Evolutionary conservation across 1,140 invertebrate genomes (phyloP).

Genomic region (Drosophila pallidifrons): DNA sequence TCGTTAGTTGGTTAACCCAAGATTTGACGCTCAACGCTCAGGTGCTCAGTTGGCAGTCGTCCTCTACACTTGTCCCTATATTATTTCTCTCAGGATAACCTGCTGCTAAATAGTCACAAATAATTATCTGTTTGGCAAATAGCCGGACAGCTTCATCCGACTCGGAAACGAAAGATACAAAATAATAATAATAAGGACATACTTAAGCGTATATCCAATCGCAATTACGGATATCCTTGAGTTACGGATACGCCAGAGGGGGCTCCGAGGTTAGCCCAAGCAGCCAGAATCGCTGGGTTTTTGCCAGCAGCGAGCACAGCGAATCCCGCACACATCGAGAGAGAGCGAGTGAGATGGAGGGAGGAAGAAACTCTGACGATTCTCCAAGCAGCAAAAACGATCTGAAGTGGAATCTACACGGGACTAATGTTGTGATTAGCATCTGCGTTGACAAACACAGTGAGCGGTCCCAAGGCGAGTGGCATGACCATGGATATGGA

Average conservation of each 20-base stretch:
- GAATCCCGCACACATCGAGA: conserved; percentile 32
- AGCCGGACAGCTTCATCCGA: conserved; percentile 35
- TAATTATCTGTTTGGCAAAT: conserved; percentile 81
- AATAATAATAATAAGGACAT: not conserved
- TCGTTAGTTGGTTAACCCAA: conserved; percentile 69
- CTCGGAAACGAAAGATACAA: not conserved
- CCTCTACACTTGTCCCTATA: not conserved
- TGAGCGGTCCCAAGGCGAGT: conserved; percentile 71
- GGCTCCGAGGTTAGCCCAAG: conserved; percentile 70
- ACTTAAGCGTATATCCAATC: conserved; percentile 52
- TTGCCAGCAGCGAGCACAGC: conserved; percentile 43
- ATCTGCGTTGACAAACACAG: conserved; percentile 85
- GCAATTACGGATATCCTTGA: conserved; percentile 65
- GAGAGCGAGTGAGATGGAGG: too few species aligned
- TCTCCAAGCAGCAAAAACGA: not conserved
- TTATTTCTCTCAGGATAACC: conserved; percentile 27
- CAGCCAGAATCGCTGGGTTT: conserved; percentile 52
- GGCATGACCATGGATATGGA: conserved; percentile 17
- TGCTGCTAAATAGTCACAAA: conserved; percentile 73
- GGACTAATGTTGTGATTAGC: conserved; percentile 84
- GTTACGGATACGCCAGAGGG: conserved; percentile 39
- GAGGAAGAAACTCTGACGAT: not conserved
- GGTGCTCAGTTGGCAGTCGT: conserved; percentile 8
- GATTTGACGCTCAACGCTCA: conserved; percentile 58
- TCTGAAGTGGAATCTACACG: conserved; percentile 74